Percentiles rank a stretch among this genome's conserved stretches.
phyloP scores from a whole-genome alignment of 2,888 invertebrate species.

The Argyresthia goedartella region DNA sequence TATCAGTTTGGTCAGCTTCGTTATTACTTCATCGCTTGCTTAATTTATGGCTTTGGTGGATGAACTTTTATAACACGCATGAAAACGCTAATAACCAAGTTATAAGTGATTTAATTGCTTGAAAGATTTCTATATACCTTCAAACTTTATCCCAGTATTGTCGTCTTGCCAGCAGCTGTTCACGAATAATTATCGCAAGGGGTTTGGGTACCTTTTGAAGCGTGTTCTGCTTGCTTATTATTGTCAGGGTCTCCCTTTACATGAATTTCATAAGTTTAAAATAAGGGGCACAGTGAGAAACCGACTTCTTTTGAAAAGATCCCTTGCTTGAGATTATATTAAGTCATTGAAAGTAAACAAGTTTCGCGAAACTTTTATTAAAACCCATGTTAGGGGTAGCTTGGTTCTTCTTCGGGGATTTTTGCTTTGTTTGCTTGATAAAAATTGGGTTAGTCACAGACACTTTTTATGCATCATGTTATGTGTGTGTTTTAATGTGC shows the following conservation, averaged over 20 bases:
- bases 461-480: no score
- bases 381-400: constrained; percentile 34
- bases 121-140: constrained; percentile 35
- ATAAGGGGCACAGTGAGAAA: constrained; percentile 45
- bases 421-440: constrained; percentile 12
- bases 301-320: constrained; percentile 44
- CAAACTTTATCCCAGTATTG: constrained; percentile 49
- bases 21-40: constrained; percentile 37
- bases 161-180: constrained; percentile 54
- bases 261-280: constrained; percentile 30
- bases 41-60: constrained; percentile 38
- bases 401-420: constrained; percentile 16
- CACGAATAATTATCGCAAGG: constrained; percentile 46
- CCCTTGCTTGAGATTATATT: constrained; percentile 53
- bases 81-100: constrained; percentile 31
- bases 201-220: constrained; percentile 52
- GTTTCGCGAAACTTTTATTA: constrained; percentile 28
- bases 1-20: constrained; percentile 42
- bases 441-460: no score
- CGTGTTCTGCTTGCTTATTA: constrained; percentile 44
- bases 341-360: constrained; percentile 53
- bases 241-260: constrained; percentile 58
- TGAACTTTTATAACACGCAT: constrained; percentile 31
- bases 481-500: no score
- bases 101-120: constrained; percentile 31